Evolutionary conservation across 1,140 invertebrate genomes (phyloP).

Genomic region (Drosophila mojavensis): DNA sequence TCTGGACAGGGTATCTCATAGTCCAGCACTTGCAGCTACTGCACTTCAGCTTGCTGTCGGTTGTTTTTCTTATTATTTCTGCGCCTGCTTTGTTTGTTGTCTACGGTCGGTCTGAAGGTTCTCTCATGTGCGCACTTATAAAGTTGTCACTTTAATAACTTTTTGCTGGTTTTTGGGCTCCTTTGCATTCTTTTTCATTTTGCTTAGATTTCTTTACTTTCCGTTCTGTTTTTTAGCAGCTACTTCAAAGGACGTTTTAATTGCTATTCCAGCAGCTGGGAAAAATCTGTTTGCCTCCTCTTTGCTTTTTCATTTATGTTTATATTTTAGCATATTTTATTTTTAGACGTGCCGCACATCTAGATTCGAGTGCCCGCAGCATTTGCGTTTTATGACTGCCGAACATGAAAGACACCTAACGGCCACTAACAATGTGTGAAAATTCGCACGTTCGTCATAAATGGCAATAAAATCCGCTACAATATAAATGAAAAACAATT

Average conservation of each 20-base stretch:
- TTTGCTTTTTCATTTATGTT: conserved; percentile 14
- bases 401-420: conserved; percentile 60
- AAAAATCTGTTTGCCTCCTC: conserved; percentile 41
- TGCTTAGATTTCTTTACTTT: not conserved
- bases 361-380: conserved; percentile 52
- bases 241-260: conserved; percentile 69
- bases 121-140: conserved; percentile 59
- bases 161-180: conserved; percentile 41
- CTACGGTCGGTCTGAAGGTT: conserved; percentile 3
- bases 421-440: conserved; percentile 67
- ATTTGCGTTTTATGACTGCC: conserved; percentile 71
- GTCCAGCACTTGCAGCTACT: not conserved
- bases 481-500: conserved; percentile 53
- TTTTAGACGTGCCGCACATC: conserved; percentile 74
- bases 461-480: conserved; percentile 64
- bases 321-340: conserved; percentile 44
- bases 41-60: not conserved
- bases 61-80: conserved; percentile 33
- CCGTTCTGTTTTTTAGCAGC: not conserved
- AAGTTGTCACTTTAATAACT: conserved; percentile 81
- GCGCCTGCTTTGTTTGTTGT: conserved; percentile 31
- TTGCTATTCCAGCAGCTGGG: conserved; percentile 66
- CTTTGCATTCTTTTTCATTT: conserved; percentile 7
- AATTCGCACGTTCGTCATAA: conserved; percentile 76
- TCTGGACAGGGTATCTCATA: not conserved